A percentile compares a stretch with the other conserved stretches of the same genome.
Evolutionary conservation across 2,797 vertebrate species (phyloP).

Genomic region (Adelosebastes latens): DNA sequence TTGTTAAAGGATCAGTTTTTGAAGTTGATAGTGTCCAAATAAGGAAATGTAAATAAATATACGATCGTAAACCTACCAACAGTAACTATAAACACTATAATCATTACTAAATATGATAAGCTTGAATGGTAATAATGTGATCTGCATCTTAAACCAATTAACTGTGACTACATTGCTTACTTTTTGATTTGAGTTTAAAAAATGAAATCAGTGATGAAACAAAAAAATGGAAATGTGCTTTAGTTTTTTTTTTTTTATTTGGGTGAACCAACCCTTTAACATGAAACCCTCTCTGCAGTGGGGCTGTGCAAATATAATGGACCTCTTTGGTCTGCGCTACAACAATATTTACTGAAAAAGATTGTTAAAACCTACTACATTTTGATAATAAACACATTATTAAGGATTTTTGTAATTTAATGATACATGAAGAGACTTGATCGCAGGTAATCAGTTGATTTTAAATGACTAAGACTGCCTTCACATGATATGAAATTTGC

Average conservation of each 20-base stretch:
- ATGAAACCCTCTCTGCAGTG: neutral
- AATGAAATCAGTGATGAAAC: neutral
- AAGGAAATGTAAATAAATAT: no score
- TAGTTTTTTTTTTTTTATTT: neutral
- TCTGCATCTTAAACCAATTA: no score
- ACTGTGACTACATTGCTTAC: no score
- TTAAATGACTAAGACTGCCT: neutral
- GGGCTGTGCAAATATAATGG: neutral
- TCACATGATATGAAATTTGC: no score
- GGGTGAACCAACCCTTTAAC: neutral
- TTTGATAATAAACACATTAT: neutral
- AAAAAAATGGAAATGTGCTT: neutral
- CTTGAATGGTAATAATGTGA: no score
- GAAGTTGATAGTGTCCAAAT: no score
- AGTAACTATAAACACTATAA: no score
- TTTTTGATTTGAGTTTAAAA: no score
- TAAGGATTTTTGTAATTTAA: neutral
- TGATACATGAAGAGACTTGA: neutral
- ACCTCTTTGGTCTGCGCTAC: neutral
- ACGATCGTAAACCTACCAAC: no score
- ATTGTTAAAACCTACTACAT: neutral
- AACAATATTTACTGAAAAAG: neutral
- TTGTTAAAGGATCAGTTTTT: no score
- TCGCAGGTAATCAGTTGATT: neutral
- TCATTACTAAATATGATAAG: no score